Conservation (phyloP, 2,888 invertebrate species). For the Rhingia rostrata region DNA sequence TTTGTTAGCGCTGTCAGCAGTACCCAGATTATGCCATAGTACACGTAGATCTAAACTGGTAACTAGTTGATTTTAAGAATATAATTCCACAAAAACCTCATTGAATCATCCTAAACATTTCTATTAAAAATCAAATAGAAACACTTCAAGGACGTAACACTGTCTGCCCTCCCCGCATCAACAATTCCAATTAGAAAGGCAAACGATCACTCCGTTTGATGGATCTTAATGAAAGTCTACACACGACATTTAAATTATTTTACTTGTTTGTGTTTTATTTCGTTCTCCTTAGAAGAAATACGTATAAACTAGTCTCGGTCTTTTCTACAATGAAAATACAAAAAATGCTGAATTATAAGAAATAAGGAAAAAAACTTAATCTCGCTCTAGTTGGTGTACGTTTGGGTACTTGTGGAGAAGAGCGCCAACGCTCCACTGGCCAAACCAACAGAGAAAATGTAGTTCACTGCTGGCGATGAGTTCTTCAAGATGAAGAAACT, state of each 20-base stretch:
- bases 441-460: conserved; percentile 93
- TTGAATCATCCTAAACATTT: no score
- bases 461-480: conserved; percentile 95
- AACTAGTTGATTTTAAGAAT: no score
- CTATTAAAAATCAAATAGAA: no score
- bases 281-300: conserved; percentile 67
- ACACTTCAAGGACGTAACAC: no score
- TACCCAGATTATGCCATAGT: no score
- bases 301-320: conserved; percentile 57
- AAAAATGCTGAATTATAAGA: conserved; percentile 52
- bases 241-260: conserved; percentile 23
- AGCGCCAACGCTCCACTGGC: conserved; percentile 96
- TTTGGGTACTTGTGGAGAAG: conserved; percentile 91
- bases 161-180: not conserved
- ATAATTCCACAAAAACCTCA: no score
- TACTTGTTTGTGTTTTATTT: conserved; percentile 42
- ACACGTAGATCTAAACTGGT: no score
- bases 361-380: conserved; percentile 29
- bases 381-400: conserved; percentile 72
- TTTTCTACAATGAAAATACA: conserved; percentile 65
- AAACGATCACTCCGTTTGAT: not conserved
- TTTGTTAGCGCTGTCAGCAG: no score
- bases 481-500: conserved; percentile 97
- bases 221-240: not conserved
- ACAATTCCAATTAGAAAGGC: not conserved